Conservation (phyloP, 2,113 vertebrate species). For the Megaptera novaeangliae region DNA sequence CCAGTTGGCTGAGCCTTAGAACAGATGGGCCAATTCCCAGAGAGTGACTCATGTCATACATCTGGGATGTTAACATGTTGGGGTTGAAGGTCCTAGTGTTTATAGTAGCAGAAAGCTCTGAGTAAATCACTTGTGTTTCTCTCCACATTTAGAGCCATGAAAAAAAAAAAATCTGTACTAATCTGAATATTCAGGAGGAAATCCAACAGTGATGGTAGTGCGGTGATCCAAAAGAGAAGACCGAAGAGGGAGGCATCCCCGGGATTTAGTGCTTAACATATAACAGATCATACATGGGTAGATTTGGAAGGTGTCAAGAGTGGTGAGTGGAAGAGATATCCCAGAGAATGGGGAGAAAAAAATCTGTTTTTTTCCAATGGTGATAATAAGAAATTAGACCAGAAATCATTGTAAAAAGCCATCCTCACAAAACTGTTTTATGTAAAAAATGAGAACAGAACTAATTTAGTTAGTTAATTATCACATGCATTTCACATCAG, state of each 20-base stretch:
- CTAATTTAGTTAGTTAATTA: conserved; percentile 81
- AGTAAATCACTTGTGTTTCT: not conserved
- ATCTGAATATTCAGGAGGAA: conserved; percentile 53
- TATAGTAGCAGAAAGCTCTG: not conserved
- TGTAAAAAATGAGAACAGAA: conserved; percentile 69
- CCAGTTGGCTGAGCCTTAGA: not conserved
- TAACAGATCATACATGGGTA: not conserved
- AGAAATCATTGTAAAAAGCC: conserved; percentile 55
- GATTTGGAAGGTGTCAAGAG: not conserved
- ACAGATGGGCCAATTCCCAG: not conserved
- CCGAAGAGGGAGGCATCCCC: not conserved
- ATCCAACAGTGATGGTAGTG: not conserved
- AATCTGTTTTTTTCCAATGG: conserved; percentile 41
- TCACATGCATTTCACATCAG: conserved; percentile 71
- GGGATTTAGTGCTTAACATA: not conserved
- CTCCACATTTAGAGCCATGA: not conserved
- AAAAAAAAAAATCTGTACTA: conserved; percentile 38
- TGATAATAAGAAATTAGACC: conserved; percentile 73
- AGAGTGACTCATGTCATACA: conserved; percentile 44
- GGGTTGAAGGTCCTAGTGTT: not conserved
- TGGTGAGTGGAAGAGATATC: not conserved
- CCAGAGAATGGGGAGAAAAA: conserved; percentile 57
- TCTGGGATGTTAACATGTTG: conserved; percentile 51
- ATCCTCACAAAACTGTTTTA: conserved; percentile 54
- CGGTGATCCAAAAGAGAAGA: conserved; percentile 30